Base-by-base conservation (phyloP, 1,140 invertebrate genomes). In the Pomacea maculata region DNA sequence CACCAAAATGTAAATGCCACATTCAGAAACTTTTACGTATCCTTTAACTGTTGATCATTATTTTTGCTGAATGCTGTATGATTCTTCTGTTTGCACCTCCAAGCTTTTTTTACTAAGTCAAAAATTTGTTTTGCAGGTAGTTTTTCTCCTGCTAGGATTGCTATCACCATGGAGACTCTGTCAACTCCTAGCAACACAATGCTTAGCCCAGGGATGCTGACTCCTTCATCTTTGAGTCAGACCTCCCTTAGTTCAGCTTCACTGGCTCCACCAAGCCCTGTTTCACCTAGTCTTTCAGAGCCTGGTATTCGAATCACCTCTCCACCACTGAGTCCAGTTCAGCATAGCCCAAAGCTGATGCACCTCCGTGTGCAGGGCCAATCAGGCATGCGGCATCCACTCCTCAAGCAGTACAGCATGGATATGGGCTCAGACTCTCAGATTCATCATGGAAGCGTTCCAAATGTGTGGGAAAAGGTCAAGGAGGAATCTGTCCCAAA, bases 401-500 rank as follows among this genome's bases (percentile, higher is more conserved):
- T 76, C 64, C 82, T 83, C 64, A 85, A 84, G 78, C 83, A 82
- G 81, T 84, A 83, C 84, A 84, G 86, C 81, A 85, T 84, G 80
- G 86, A 81, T 67, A 83, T 80, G 57, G 82, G 80, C 68, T 83
- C 82, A 54, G 86, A 78, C 68, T 78, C 78, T 65, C 84, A 83
- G 78, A 82, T 81, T 34, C 83, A 80, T 81, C 81, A 86, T 76
- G 76, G 83, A 57, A 85, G 85, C 78, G 81, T 84, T 55, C 84
- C 84, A 57, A 82, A 83, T n/a, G 77, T 83, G 25, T 78, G 83
- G 83, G 55, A 83, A 76, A 80, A 80, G 29, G 68, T 78, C n/a
- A 71, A 80, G 72, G 79, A 83, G 21, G 61, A 76, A 55, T 73
- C 75, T 25, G 75, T 78, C 52, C 25, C 75, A 0, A 25, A 12